Evolutionary conservation across 2,888 invertebrate genomes (phyloP).

Genomic region (Eurytoma californica): DNA sequence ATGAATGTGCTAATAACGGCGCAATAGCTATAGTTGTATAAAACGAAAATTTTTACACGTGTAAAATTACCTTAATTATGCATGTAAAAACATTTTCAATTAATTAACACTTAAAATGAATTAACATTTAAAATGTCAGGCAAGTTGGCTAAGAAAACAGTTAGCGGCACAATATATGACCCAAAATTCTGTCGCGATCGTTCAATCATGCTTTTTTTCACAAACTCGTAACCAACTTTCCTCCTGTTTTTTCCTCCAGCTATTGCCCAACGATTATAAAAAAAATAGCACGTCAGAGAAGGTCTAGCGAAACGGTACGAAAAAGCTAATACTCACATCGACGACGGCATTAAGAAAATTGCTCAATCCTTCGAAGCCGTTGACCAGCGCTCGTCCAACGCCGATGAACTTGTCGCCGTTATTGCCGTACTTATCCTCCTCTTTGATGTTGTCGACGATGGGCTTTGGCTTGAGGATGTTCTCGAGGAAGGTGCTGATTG

Average conservation of each 20-base stretch:
- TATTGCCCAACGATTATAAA: conserved; percentile 1
- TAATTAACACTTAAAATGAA: too few species aligned
- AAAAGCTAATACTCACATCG: conserved; percentile 76
- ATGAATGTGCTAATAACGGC: too few species aligned
- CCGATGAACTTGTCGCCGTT: conserved; percentile 82
- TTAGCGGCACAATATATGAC: background rate
- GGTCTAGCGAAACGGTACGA: too few species aligned
- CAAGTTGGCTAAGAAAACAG: background rate
- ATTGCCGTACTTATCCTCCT: conserved; percentile 89
- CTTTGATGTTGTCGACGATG: conserved; percentile 84
- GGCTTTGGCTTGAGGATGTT: conserved; percentile 79
- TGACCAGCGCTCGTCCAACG: conserved; percentile 81
- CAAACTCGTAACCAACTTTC: conserved; percentile 5
- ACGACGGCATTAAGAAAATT: conserved; percentile 80
- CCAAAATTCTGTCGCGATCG: conserved; percentile 17
- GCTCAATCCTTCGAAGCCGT: conserved; percentile 82
- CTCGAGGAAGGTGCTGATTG: conserved; percentile 61
- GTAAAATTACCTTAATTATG: too few species aligned
- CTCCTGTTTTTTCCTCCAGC: background rate
- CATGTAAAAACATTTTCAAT: too few species aligned
- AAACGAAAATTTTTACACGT: too few species aligned
- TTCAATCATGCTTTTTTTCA: conserved; percentile 15
- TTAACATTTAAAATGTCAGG: too few species aligned
- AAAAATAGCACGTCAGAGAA: background rate
- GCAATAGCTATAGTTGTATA: too few species aligned